A percentile compares a stretch with the other conserved stretches of the same genome.
phyloP scores from a whole-genome alignment of 2,888 invertebrate species.

The Meghimatium bilineatum region DNA sequence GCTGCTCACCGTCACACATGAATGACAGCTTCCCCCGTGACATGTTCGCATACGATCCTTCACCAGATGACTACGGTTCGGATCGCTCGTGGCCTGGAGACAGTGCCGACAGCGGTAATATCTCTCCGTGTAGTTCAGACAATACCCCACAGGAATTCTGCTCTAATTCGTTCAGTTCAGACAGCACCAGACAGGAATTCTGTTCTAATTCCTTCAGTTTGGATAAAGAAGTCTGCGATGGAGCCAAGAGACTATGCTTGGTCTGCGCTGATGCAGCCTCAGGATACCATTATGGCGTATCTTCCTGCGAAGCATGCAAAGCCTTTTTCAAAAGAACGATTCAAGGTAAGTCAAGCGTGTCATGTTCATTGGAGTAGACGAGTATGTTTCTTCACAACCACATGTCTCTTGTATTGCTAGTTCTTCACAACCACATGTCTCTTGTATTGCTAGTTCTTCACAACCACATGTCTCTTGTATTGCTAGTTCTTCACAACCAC shows the following conservation, averaged over 20 bases:
- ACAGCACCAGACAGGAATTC: slow-evolving; percentile 78
- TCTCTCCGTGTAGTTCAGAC: slow-evolving; percentile 64
- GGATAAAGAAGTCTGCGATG: slow-evolving; percentile 79
- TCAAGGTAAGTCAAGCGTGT: slow-evolving; percentile 91
- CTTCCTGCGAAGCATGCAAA: slow-evolving; percentile 98
- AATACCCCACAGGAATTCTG: slow-evolving; percentile 81
- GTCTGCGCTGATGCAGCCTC: slow-evolving; percentile 97
- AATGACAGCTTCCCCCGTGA: slow-evolving; percentile 69
- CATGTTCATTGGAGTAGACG: no score
- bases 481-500: no score
- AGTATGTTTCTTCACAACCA: no score
- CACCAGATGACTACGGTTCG: slow-evolving; percentile 68
- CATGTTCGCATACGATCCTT: slow-evolving; percentile 67
- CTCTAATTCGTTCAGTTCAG: slow-evolving; percentile 86
- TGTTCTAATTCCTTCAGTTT: slow-evolving; percentile 88
- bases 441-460: no score
- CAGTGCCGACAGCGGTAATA: slow-evolving; percentile 66
- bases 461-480: no score
- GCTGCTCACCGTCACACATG: slow-evolving; percentile 68
- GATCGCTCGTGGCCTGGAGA: slow-evolving; percentile 68
- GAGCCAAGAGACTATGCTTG: slow-evolving; percentile 89
- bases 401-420: no score
- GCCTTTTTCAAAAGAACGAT: slow-evolving; percentile 98
- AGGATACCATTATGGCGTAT: slow-evolving; percentile 92
- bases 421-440: no score